Conservation (phyloP, 2,888 invertebrate species). For the Erebia aethiops region DNA sequence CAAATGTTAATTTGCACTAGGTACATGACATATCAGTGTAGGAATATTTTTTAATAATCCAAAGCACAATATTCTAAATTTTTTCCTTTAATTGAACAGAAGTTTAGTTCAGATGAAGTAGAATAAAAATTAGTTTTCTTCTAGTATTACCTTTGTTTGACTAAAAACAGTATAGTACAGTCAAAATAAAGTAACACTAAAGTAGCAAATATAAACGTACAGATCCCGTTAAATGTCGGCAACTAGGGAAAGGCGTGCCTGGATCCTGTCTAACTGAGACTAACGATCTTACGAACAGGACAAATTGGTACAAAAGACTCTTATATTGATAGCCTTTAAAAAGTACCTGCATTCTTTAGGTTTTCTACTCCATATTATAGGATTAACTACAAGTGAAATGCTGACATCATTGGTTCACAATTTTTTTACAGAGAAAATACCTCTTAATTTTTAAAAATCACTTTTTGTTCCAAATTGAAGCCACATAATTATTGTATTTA, state of each 20-base stretch:
- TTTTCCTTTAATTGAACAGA: too few relatives aligned
- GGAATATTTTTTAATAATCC: too few relatives aligned
- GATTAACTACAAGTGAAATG: not conserved
- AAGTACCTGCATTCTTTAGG: not conserved
- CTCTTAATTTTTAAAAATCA: too few relatives aligned
- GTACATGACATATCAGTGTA: too few relatives aligned
- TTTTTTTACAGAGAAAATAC: not conserved
- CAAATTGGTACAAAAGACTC: conserved; percentile 32
- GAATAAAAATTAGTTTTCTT: too few relatives aligned
- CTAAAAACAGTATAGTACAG: not conserved
- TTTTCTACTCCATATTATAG: not conserved
- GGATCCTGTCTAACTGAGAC: conserved; percentile 59
- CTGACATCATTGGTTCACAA: not conserved
- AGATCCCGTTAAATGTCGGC: conserved; percentile 52
- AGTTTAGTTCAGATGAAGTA: too few relatives aligned
- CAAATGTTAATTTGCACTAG: too few relatives aligned
- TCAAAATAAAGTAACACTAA: conserved; percentile 15
- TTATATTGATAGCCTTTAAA: conserved; percentile 13
- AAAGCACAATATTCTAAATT: too few relatives aligned
- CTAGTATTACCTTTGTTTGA: not conserved
- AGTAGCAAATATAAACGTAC: conserved; percentile 14
- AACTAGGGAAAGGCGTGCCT: conserved; percentile 65
- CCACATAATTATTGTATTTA: too few relatives aligned
- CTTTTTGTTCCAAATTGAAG: too few relatives aligned
- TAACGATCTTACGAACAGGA: conserved; percentile 52